phyloP scores from a whole-genome alignment of 2,797 vertebrate species.

The Brachyrhaphis roseni region DNA sequence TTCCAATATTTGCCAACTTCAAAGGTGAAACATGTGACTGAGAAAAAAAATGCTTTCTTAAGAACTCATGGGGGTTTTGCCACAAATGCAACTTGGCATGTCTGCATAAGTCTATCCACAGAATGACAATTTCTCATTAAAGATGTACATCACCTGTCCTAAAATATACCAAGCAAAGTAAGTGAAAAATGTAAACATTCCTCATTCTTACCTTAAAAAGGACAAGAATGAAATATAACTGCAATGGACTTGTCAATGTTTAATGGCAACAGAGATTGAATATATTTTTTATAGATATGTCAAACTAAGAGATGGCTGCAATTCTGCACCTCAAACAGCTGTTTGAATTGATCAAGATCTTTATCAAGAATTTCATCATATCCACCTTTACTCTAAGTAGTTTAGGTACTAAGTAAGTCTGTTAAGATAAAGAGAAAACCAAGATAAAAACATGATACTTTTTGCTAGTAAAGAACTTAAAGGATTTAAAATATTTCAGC shows the following conservation, averaged over 20 bases:
- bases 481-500: not conserved
- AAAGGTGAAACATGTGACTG: not conserved
- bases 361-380: not conserved
- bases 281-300: not conserved
- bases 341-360: not conserved
- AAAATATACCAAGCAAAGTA: not conserved
- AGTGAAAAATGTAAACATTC: not conserved
- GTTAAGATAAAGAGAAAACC: not conserved
- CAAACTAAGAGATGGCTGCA: not conserved
- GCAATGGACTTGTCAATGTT: not conserved
- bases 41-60: not conserved
- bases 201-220: not conserved
- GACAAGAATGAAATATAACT: not conserved
- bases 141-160: not conserved
- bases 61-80: not conserved
- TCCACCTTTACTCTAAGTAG: not conserved
- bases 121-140: not conserved
- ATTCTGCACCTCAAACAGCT: not conserved
- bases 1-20: not conserved
- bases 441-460: not conserved
- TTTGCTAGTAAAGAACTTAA: not conserved
- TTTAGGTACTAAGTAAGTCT: not conserved
- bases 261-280: not conserved
- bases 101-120: not conserved
- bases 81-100: not conserved